These are phyloP conservation scores for Baryphthengus martii DNA, from an alignment of 2,113 vertebrate species.

Conservation along the genomic window DNA sequence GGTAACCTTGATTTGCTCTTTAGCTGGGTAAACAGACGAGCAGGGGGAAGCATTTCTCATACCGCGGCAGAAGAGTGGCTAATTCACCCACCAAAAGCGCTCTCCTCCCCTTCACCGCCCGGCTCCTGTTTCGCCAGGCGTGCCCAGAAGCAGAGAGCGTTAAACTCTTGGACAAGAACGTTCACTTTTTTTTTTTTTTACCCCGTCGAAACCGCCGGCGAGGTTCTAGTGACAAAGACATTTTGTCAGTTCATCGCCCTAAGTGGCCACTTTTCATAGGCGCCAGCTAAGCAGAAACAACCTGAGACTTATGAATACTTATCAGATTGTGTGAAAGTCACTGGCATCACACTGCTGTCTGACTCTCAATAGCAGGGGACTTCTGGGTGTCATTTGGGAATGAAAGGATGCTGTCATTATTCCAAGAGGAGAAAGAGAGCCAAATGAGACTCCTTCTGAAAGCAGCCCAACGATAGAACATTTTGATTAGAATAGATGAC, in stretches of 20 bases:
- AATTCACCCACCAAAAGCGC: constrained; percentile 30
- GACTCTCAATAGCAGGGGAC: constrained; percentile 43
- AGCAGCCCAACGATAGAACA: constrained; percentile 35
- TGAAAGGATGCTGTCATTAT: constrained; percentile 50
- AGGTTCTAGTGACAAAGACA: constrained; percentile 22
- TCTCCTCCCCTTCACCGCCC: constrained; percentile 22
- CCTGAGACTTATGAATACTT: constrained; percentile 53
- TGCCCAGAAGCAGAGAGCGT: constrained; percentile 15
- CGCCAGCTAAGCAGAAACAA: constrained; percentile 25
- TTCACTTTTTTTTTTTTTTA: not conserved
- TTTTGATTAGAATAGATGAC: constrained; percentile 41
- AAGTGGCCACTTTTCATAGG: constrained; percentile 48
- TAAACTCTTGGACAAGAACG: constrained; percentile 49
- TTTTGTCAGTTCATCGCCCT: constrained; percentile 51
- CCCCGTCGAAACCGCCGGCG: not conserved
- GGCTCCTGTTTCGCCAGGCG: constrained; percentile 27
- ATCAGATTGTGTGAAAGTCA: constrained; percentile 58
- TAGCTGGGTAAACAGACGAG: constrained; percentile 20
- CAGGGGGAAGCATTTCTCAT: not conserved
- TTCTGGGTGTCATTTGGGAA: constrained; percentile 51
- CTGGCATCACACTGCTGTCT: constrained; percentile 17
- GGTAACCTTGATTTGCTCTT: constrained; percentile 50
- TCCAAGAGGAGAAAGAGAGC: constrained; percentile 32
- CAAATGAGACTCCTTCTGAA: constrained; percentile 47
- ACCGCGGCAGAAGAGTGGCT: not conserved